Evolutionary conservation across 1,140 invertebrate species (phyloP), one percentile per base, ranked within the genome.

Genomic region (Sitophilus oryzae): DNA sequence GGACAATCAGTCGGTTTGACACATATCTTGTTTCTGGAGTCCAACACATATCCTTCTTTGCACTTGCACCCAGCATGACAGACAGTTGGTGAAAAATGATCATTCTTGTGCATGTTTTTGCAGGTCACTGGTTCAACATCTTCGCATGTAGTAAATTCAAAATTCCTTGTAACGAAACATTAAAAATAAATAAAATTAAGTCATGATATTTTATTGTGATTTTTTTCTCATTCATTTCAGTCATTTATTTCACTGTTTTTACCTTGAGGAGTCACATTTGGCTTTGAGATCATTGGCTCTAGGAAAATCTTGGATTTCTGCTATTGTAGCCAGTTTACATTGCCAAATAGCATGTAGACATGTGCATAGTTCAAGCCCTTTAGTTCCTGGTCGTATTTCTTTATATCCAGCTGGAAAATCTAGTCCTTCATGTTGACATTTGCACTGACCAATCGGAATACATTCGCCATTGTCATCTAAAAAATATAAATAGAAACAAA

Each of bases 21-120:
- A 66, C 91, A 95, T 10, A 71, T 66, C 53, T 82, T 80, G 1
- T 78, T 79, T 3, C 79, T 71, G 0, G 76, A 76, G 62, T 92
- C 86, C 2, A 85, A 71, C 3, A 93, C 84, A 66, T 81, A 89
- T 8, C 86, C 87, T 30, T 78, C 69, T 71, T 84, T 84, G 68
- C 89, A 91, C 52, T 83, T 73, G 65, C 91, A 93, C 2, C 89
- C 90, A 0, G 86, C 74, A 15, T 79, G 77, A 62, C 90, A 94
- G 1, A 83, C 72, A 2, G 73, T 71, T 0, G 79, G 70, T 44
- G 66, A 66, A 52, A 76, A 63, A 58, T 70, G 40, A 50, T 71
- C 34, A 48, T 73, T 58, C 22, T 79, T 71, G 56, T 89, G 82
- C 84, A 91, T 88, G 66, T 89, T 92, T 73, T 85, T 83, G 72